phyloP scores from a whole-genome alignment of 2,888 invertebrate genomes.

The Cerastoderma edule region DNA sequence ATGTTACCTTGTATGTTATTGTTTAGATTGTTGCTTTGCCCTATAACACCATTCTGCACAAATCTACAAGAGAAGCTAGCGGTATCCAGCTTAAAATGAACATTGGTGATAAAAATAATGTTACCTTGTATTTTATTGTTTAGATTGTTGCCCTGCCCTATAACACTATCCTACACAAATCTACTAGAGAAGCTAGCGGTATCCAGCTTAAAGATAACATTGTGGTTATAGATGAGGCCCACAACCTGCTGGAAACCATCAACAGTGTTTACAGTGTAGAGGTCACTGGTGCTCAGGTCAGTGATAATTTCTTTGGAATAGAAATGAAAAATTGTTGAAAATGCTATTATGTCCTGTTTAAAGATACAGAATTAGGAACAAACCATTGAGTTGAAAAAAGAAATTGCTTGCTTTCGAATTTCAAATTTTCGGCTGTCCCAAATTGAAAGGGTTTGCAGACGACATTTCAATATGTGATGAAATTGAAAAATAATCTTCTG shows the following conservation, averaged over 20 bases:
- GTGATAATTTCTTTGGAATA: no score
- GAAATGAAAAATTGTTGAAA: no score
- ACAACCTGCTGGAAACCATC: constrained; percentile 96
- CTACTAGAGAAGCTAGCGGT: constrained; percentile 90
- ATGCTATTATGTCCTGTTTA: no score
- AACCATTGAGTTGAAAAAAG: no score
- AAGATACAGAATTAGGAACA: no score
- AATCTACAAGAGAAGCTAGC: constrained; percentile 90
- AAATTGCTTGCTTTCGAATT: no score
- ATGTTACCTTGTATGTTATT: no score
- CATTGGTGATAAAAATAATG: constrained; percentile 84
- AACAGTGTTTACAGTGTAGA: constrained; percentile 93
- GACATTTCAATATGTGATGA: no score
- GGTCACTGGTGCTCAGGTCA: constrained; percentile 87
- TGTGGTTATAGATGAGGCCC: constrained; percentile 96
- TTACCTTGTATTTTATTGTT: constrained; percentile 7
- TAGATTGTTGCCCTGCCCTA: constrained; percentile 87
- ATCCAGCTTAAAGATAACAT: constrained; percentile 89
- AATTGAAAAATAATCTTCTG: no score
- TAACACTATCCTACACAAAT: constrained; percentile 91
- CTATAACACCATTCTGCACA: background rate
- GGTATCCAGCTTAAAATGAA: constrained; percentile 89
- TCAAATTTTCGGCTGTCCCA: no score
- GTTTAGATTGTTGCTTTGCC: no score
- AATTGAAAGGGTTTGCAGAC: no score